These are phyloP conservation scores for Drosophila paranaensis DNA, from an alignment of 2,888 invertebrate species.

Conservation along the genomic window DNA sequence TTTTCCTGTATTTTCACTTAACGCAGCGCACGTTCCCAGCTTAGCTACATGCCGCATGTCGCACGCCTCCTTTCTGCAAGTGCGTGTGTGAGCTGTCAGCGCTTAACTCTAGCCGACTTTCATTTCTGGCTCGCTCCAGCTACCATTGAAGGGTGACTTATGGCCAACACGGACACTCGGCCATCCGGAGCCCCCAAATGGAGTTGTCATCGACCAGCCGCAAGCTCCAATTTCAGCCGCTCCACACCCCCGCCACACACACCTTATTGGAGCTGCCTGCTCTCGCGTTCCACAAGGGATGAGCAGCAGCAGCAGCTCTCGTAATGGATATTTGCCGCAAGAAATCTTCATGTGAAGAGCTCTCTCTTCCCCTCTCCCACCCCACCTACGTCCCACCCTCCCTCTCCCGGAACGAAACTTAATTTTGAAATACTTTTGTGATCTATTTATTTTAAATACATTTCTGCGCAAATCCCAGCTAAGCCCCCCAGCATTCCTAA, in stretches of 20 bases:
- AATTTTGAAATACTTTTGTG: constrained; percentile 20
- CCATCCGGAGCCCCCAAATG: constrained; percentile 28
- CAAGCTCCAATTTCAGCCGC: constrained; percentile 43
- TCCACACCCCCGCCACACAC: neutral
- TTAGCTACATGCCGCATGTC: constrained; percentile 37
- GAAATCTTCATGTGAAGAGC: constrained; percentile 15
- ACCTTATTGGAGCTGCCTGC: constrained; percentile 29
- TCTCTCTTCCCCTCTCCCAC: too few species aligned
- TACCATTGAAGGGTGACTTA: constrained; percentile 74
- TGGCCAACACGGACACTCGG: constrained; percentile 40
- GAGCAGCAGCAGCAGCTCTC: neutral
- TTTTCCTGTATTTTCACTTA: constrained; percentile 73
- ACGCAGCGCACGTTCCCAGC: constrained; percentile 71
- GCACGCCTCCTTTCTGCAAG: constrained; percentile 26
- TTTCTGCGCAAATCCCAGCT: constrained; percentile 33
- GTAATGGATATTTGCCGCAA: constrained; percentile 6
- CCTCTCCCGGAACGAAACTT: too few species aligned
- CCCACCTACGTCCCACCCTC: too few species aligned
- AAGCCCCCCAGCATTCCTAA: constrained; percentile 44
- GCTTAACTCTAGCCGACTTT: constrained; percentile 27
- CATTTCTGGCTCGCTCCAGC: neutral
- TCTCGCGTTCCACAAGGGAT: constrained; percentile 54
- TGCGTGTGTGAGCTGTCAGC: constrained; percentile 45
- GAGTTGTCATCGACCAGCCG: constrained; percentile 53
- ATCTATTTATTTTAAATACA: constrained; percentile 39